Conservation (phyloP, 1,140 invertebrate genomes). For the Drosophila nigromelanica region DNA sequence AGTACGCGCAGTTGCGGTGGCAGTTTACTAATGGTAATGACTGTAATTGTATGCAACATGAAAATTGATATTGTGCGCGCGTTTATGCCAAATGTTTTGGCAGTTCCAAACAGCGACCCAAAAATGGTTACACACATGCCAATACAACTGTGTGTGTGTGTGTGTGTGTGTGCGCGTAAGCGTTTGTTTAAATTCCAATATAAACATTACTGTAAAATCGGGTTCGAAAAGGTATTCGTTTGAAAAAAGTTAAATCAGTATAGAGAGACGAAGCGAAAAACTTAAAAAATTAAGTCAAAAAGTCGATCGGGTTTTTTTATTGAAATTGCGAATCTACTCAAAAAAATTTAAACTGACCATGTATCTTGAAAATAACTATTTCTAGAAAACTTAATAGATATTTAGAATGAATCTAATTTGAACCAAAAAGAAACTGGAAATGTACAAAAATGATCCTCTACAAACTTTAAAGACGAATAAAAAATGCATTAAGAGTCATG, state of each 20-base stretch:
- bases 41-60: conserved; percentile 76
- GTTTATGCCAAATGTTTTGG: conserved; percentile 74
- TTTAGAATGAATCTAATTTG: no score
- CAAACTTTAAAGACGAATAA: no score
- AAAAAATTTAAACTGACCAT: no score
- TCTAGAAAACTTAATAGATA: no score
- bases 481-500: no score
- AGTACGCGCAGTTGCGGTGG: conserved; percentile 54
- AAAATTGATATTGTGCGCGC: conserved; percentile 76
- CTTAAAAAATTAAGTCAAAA: no score
- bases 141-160: conserved; percentile 1
- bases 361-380: no score
- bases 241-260: not conserved
- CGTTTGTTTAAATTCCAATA: not conserved
- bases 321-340: no score
- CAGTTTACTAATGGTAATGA: conserved; percentile 82
- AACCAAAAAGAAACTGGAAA: no score
- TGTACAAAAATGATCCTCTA: no score
- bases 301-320: no score
- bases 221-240: not conserved
- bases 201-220: not conserved
- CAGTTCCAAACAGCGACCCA: conserved; percentile 57
- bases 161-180: conserved; percentile 12
- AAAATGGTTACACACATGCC: conserved; percentile 58
- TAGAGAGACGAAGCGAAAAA: no score